These are phyloP conservation scores for Sebastolobus altivelis DNA, from an alignment of 2,797 vertebrate species.

Conservation along the genomic window DNA sequence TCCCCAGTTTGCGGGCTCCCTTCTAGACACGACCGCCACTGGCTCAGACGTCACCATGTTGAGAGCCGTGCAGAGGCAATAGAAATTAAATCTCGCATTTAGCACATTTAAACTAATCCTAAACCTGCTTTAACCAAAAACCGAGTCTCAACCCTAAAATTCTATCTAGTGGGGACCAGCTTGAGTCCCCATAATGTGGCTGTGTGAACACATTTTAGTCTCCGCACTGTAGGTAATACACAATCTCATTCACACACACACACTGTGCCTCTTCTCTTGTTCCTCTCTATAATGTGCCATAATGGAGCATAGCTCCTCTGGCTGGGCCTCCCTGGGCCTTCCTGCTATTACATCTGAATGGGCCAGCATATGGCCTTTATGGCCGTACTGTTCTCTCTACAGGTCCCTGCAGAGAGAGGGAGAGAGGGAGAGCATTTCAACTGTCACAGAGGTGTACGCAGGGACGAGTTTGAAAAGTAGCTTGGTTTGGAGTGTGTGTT, in stretches of 20 bases:
- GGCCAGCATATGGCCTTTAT: slow-evolving; percentile 85
- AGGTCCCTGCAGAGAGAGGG: slow-evolving; percentile 71
- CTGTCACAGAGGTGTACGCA: slow-evolving; percentile 68
- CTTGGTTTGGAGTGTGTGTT: slow-evolving; percentile 25
- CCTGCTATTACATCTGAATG: slow-evolving; percentile 80
- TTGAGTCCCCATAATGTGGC: slow-evolving; percentile 24
- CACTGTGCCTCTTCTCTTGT: slow-evolving; percentile 48
- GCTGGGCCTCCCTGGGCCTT: slow-evolving; percentile 72
- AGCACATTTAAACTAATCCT: neutral
- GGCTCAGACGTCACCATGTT: too few relatives aligned
- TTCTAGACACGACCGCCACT: too few relatives aligned
- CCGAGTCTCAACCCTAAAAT: neutral
- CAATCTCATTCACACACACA: slow-evolving; percentile 38
- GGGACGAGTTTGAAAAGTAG: slow-evolving; percentile 64
- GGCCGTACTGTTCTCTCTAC: slow-evolving; percentile 70
- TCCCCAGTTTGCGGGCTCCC: too few relatives aligned
- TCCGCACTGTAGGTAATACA: slow-evolving; percentile 24
- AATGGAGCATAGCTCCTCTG: slow-evolving; percentile 68
- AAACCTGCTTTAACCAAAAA: slow-evolving; percentile 6
- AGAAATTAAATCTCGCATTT: too few relatives aligned
- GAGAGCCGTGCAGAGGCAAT: too few relatives aligned
- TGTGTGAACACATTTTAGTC: slow-evolving; percentile 29
- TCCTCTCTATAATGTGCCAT: slow-evolving; percentile 73
- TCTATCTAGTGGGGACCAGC: neutral
- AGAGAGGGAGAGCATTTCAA: slow-evolving; percentile 55